These are phyloP conservation scores for Nixonia krombeini DNA, from an alignment of 1,140 invertebrate genomes.

Conservation along the genomic window DNA sequence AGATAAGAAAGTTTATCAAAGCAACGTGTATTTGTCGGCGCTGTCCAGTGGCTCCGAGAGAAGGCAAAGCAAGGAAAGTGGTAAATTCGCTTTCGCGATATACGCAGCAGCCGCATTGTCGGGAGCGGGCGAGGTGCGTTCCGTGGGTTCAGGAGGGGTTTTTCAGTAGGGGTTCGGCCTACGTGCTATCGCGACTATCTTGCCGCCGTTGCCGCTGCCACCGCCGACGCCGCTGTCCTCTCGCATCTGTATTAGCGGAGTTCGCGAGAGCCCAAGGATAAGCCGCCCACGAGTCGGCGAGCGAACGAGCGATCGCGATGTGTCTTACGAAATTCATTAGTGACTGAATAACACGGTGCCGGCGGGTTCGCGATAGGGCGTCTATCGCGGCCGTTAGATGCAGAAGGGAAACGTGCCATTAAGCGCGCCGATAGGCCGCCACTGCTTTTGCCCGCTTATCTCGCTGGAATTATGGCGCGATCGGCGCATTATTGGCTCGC, in stretches of 20 bases:
- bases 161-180: too few relatives aligned
- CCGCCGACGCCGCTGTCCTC: slow-evolving; percentile 15
- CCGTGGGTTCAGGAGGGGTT: too few relatives aligned
- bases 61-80: too few relatives aligned
- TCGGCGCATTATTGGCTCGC: slow-evolving; percentile 47
- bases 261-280: slow-evolving; percentile 44
- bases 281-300: slow-evolving; percentile 39
- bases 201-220: too few relatives aligned
- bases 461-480: slow-evolving; percentile 45
- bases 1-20: too few relatives aligned
- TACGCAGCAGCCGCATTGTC: too few relatives aligned
- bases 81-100: too few relatives aligned
- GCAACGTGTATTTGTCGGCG: too few relatives aligned
- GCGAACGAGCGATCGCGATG: slow-evolving; percentile 43
- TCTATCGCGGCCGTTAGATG: slow-evolving; percentile 44
- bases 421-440: slow-evolving; percentile 15
- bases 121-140: too few relatives aligned
- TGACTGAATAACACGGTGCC: slow-evolving; percentile 39
- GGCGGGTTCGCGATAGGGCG: slow-evolving; percentile 40
- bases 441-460: slow-evolving; percentile 44
- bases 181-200: too few relatives aligned
- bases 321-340: slow-evolving; percentile 62
- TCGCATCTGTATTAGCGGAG: slow-evolving; percentile 35
- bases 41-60: too few relatives aligned
- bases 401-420: slow-evolving; percentile 51